Percentiles rank a stretch among this genome's conserved stretches.
phyloP scores from a whole-genome alignment of 2,113 vertebrate species.

The Okapia johnstoni region DNA sequence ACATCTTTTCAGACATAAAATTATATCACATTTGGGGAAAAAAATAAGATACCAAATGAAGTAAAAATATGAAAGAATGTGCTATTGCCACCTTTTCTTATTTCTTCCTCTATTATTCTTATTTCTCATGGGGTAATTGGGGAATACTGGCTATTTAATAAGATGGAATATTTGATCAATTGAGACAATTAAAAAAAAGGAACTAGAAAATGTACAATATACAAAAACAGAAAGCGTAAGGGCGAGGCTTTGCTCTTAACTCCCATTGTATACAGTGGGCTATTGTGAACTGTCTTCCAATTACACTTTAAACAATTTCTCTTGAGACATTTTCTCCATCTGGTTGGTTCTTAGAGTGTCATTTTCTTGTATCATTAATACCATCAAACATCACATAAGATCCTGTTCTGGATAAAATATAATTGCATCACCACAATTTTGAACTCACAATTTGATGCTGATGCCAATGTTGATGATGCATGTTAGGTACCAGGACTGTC shows the following conservation, averaged over 20 bases:
- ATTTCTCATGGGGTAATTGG: background rate
- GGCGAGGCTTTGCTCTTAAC: background rate
- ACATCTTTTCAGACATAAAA: slow-evolving; percentile 60
- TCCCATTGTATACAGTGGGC: background rate
- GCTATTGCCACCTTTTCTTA: background rate
- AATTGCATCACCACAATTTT: background rate
- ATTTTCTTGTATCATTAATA: background rate
- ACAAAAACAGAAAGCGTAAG: background rate
- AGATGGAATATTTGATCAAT: background rate
- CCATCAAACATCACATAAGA: background rate
- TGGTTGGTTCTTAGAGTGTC: background rate
- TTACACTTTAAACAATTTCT: background rate
- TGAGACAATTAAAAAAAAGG: background rate
- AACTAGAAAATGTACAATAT: background rate
- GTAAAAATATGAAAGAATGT: slow-evolving; percentile 38
- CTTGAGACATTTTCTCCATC: background rate
- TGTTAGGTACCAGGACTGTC: background rate
- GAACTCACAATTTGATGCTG: background rate
- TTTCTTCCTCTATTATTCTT: background rate
- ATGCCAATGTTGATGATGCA: background rate
- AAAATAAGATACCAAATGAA: background rate
- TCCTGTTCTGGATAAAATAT: background rate
- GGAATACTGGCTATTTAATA: background rate
- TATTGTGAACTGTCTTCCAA: background rate
- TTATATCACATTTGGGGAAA: slow-evolving; percentile 48